phyloP scores from a whole-genome alignment of 2,888 invertebrate genomes.

The Melipona beecheii region DNA sequence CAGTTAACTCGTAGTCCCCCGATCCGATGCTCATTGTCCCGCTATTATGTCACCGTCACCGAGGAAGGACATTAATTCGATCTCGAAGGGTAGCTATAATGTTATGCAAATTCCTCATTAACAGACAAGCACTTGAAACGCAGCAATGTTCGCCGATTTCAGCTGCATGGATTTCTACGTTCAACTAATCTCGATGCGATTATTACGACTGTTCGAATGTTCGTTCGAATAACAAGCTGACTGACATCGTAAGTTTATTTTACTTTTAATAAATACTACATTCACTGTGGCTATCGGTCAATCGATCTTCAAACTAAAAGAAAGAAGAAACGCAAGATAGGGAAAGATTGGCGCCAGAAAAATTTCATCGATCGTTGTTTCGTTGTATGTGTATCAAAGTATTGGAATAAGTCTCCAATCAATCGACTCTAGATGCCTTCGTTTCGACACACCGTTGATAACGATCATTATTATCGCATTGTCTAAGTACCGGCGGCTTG shows the following conservation, averaged over 20 bases:
- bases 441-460: conserved; percentile 19
- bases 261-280: neutral
- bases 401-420: neutral
- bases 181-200: conserved; percentile 42
- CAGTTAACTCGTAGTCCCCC: conserved; percentile 64
- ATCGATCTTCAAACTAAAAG: neutral
- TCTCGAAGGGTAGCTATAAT: conserved; percentile 66
- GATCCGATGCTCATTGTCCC: conserved; percentile 69
- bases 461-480: conserved; percentile 48
- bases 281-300: neutral
- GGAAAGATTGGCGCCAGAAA: no score
- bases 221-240: no score
- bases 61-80: conserved; percentile 64
- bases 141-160: conserved; percentile 3
- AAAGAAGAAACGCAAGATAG: neutral
- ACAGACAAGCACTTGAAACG: conserved; percentile 56
- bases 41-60: conserved; percentile 63
- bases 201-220: neutral
- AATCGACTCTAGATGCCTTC: conserved; percentile 22
- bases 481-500: conserved; percentile 49
- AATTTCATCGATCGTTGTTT: neutral
- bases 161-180: neutral
- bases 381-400: neutral
- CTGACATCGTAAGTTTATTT: neutral
- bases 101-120: conserved; percentile 80